Percentiles rank a stretch among this genome's conserved stretches.
These are phyloP conservation scores for Polia nebulosa DNA, from an alignment of 2,888 invertebrate genomes.

Conservation along the genomic window DNA sequence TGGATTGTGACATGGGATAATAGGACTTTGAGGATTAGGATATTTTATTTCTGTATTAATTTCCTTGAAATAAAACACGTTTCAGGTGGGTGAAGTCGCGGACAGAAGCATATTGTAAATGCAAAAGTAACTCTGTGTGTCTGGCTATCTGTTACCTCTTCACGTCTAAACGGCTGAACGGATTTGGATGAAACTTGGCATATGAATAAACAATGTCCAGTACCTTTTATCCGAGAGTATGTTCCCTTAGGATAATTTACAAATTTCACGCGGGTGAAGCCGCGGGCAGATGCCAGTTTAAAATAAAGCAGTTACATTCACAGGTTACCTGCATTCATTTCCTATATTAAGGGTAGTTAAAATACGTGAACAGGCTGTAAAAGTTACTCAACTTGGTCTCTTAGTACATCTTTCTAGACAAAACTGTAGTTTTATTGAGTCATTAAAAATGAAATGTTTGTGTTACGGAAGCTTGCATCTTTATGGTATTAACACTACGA, in stretches of 20 bases:
- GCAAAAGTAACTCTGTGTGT: no score
- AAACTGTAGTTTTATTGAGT: slow-evolving; percentile 15
- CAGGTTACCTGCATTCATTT: slow-evolving; percentile 33
- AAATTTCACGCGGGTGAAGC: not conserved
- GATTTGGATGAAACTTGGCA: not conserved
- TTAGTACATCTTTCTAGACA: slow-evolving; percentile 16
- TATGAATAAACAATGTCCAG: not conserved
- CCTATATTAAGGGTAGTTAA: slow-evolving; percentile 22
- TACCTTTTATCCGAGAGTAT: not conserved
- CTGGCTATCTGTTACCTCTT: no score
- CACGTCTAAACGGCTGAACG: not conserved
- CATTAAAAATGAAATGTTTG: slow-evolving; percentile 32
- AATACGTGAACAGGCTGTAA: slow-evolving; percentile 1
- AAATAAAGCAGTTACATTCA: slow-evolving; percentile 8
- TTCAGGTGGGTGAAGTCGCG: not conserved
- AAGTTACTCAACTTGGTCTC: slow-evolving; percentile 2
- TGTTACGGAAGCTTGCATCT: slow-evolving; percentile 2
- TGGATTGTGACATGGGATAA: not conserved
- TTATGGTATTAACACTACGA: not conserved
- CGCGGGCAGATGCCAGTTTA: not conserved
- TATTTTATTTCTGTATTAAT: no score
- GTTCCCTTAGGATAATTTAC: not conserved
- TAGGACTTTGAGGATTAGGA: not conserved
- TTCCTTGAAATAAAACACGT: not conserved
- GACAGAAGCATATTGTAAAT: no score